Conservation (phyloP, 2,113 vertebrate genomes). For the Varanus komodoensis region DNA sequence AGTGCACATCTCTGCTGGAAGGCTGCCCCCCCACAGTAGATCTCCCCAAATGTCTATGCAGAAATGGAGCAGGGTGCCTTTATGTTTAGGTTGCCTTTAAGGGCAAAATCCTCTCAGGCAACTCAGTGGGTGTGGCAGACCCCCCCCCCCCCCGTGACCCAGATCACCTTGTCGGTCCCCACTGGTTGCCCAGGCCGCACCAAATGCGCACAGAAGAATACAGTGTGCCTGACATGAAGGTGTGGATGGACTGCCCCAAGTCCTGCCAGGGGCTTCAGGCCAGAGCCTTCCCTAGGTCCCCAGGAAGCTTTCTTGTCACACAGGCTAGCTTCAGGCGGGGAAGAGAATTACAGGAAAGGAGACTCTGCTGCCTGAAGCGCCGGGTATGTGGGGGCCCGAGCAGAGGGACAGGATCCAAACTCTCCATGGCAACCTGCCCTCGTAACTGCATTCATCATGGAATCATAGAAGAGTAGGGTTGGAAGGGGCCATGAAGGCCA, state of each 20-base stretch:
- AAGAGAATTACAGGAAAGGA: neutral
- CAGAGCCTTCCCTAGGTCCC: neutral
- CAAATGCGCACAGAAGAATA: neutral
- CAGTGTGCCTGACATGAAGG: neutral
- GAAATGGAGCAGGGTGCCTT: too few relatives aligned
- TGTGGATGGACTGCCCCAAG: neutral
- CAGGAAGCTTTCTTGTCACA: neutral
- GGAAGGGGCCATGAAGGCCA: too few relatives aligned
- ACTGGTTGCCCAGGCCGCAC: neutral
- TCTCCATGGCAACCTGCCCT: constrained; percentile 8
- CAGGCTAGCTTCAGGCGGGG: too few relatives aligned
- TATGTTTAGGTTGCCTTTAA: too few relatives aligned
- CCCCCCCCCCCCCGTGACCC: too few relatives aligned
- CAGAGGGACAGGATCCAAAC: constrained; percentile 42
- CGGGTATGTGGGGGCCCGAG: too few relatives aligned
- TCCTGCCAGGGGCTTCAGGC: neutral
- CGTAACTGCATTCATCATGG: too few relatives aligned
- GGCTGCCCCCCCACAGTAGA: neutral
- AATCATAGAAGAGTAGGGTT: too few relatives aligned
- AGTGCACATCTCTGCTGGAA: neutral
- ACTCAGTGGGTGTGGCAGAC: neutral
- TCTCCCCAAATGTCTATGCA: neutral
- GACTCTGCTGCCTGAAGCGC: neutral
- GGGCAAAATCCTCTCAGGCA: neutral
- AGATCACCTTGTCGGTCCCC: too few relatives aligned